Evolutionary conservation across 2,113 vertebrate species (phyloP), one percentile per base, ranked within the genome.

Genomic region (Phoenicopterus ruber): DNA sequence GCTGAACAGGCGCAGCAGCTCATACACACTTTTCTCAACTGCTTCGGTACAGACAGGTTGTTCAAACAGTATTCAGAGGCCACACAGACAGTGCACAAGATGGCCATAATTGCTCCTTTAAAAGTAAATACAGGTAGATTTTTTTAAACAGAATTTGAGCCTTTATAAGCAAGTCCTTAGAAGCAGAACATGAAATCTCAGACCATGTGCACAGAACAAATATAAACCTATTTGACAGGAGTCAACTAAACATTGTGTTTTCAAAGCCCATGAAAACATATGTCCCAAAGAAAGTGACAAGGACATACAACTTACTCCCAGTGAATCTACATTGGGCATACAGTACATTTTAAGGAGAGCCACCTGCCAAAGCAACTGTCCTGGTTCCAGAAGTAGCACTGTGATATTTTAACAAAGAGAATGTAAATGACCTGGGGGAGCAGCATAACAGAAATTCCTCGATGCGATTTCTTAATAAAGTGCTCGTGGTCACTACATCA

Each of bases 331-430:
- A 9, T 46, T 93, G 70, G 38, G 42, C 38, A 55, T 29, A 87
- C 13, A 91, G 38, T 38, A 73, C 38, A 38, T 81, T 92, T 91
- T 62, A 66, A 86, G 86, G 32, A 78, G 11, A 93, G 50, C 78
- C 87, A 94, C 86, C 87, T 84, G 93, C 86, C 38, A 89, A 94
- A 78, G 82, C 76, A 94, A 88, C 80, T 78, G 58, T 74, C 69
- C 58, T 2, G 1, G 3, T 67, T 95, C 92, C 83, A 94, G 62
- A 86, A 86, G 52, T 19, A 84, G 47, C 24, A 72, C 44, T 54
- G 40, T 25, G 54, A 26, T 79, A 90, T 72, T 86, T 73, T 88
- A 86, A 93, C 70, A 88, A 82, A 74, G 55, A 76, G 40, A 94
- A 83, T 11, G 0, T 25, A 67, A 95, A 71, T 58, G 34, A 95